A percentile compares a stretch with the other conserved stretches of the same genome.
phyloP scores from a whole-genome alignment of 2,888 invertebrate genomes.

The Mesopsocus fuscifrons region DNA sequence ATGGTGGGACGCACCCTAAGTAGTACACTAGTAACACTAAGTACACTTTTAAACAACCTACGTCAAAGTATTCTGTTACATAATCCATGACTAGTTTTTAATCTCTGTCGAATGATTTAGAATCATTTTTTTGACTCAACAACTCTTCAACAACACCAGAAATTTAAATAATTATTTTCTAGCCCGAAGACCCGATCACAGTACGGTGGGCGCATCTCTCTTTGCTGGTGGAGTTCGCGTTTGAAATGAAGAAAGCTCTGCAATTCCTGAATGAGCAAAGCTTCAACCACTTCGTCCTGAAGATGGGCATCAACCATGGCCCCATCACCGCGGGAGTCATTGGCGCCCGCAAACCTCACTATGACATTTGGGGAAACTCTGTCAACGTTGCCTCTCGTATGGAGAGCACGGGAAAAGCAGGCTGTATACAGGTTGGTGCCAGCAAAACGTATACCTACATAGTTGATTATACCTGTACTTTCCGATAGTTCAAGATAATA shows the following conservation, averaged over 20 bases:
- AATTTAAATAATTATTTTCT: constrained; percentile 17
- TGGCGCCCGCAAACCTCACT: constrained; percentile 86
- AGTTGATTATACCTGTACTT: no score
- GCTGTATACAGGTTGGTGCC: constrained; percentile 82
- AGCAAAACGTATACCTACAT: no score
- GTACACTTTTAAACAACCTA: no score
- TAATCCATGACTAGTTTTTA: no score
- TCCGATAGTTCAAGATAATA: no score
- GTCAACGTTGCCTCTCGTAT: constrained; percentile 94
- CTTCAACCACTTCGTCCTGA: constrained; percentile 84
- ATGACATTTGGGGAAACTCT: constrained; percentile 94
- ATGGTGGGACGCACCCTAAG: no score
- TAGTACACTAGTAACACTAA: no score
- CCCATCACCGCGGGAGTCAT: constrained; percentile 92
- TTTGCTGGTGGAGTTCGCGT: constrained; percentile 71
- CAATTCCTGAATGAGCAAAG: constrained; percentile 87
- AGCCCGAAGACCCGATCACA: constrained; percentile 51
- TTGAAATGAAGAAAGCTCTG: constrained; percentile 76
- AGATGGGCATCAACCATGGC: constrained; percentile 90
- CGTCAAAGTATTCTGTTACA: no score
- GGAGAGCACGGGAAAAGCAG: constrained; percentile 95
- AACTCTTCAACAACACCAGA: no score
- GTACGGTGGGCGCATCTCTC: constrained; percentile 72
- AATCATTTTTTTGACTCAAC: no score
- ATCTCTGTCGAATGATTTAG: no score